phyloP scores from a whole-genome alignment of 2,113 vertebrate species.

The Oncorhynchus masou region DNA sequence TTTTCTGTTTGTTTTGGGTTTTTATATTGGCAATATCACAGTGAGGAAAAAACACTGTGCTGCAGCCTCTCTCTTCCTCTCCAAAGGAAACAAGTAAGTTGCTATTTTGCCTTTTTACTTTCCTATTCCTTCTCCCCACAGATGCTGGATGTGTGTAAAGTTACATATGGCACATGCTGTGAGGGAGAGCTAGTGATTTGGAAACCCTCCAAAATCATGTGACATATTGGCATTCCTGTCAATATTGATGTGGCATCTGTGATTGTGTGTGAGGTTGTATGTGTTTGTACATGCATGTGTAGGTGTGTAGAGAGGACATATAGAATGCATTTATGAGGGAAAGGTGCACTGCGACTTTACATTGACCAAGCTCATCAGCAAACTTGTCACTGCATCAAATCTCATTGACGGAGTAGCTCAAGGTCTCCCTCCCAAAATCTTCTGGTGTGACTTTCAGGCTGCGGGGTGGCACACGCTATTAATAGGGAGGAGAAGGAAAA shows the following conservation, averaged over 20 bases:
- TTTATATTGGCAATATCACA: slow-evolving; percentile 45
- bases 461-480: slow-evolving; percentile 28
- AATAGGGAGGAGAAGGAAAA: no score
- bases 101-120: slow-evolving; percentile 15
- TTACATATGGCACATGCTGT: background rate
- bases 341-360: slow-evolving; percentile 56
- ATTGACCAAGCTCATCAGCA: slow-evolving; percentile 58
- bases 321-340: slow-evolving; percentile 37
- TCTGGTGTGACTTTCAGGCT: slow-evolving; percentile 68
- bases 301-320: slow-evolving; percentile 10
- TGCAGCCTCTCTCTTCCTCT: slow-evolving; percentile 41
- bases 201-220: background rate
- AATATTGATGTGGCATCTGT: background rate
- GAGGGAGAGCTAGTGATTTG: background rate
- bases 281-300: background rate
- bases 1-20: slow-evolving; percentile 59
- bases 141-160: background rate
- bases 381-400: slow-evolving; percentile 60
- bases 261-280: background rate
- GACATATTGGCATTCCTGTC: background rate
- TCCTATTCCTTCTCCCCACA: background rate
- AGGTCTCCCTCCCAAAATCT: slow-evolving; percentile 60
- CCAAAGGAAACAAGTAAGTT: slow-evolving; percentile 67
- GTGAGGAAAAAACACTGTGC: slow-evolving; percentile 24
- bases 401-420: slow-evolving; percentile 54